phyloP scores from a whole-genome alignment of 1,140 invertebrate species.

The Drosophila mauritiana region DNA sequence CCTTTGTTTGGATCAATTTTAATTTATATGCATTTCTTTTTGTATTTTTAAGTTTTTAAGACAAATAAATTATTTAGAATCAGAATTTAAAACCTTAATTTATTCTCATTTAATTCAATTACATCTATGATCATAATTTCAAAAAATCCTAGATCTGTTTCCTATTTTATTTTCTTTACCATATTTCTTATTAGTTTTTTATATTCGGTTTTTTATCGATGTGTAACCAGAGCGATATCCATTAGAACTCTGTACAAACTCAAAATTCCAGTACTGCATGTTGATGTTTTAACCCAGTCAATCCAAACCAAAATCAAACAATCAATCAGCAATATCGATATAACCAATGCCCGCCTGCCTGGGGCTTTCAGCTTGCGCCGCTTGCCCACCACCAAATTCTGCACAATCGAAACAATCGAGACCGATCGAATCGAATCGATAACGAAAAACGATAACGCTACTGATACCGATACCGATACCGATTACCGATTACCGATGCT shows the following conservation, averaged over 20 bases:
- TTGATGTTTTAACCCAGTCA: slow-evolving; percentile 68
- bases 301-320: slow-evolving; percentile 12
- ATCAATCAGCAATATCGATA: slow-evolving; percentile 41
- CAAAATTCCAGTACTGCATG: slow-evolving; percentile 66
- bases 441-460: slow-evolving; percentile 45
- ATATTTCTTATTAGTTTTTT: neutral
- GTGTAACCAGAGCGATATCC: slow-evolving; percentile 37
- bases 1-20: slow-evolving; percentile 2
- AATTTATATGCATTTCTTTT: neutral
- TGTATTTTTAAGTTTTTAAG: too few relatives aligned
- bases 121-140: too few relatives aligned
- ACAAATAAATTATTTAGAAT: too few relatives aligned
- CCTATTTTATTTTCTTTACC: neutral
- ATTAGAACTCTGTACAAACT: slow-evolving; percentile 59
- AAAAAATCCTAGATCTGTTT: neutral
- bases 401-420: slow-evolving; percentile 64
- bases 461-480: slow-evolving; percentile 52
- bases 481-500: slow-evolving; percentile 61
- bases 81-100: neutral
- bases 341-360: slow-evolving; percentile 45
- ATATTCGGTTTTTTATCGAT: slow-evolving; percentile 42
- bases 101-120: neutral
- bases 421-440: slow-evolving; percentile 67
- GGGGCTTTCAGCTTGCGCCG: slow-evolving; percentile 60
- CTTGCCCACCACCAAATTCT: slow-evolving; percentile 66